phyloP scores from a whole-genome alignment of 2,888 invertebrate species.

The Pammene fasciana region DNA sequence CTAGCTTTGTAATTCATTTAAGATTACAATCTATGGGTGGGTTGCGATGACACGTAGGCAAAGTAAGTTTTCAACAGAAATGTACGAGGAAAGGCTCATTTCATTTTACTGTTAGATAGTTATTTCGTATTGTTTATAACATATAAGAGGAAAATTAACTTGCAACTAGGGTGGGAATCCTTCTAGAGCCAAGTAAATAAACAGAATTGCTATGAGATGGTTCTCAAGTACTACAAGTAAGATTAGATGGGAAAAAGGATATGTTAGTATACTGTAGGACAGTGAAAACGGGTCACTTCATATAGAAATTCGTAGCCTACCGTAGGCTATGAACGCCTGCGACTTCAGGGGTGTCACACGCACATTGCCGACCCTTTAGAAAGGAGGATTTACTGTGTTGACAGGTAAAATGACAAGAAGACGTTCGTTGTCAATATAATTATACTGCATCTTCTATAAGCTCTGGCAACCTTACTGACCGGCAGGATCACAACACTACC shows the following conservation, averaged over 20 bases:
- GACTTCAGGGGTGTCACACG: too few species aligned
- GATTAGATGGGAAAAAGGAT: neutral
- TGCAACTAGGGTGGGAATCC: constrained; percentile 1
- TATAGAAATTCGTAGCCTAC: too few species aligned
- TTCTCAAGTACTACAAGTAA: neutral
- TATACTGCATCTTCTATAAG: too few species aligned
- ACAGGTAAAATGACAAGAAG: too few species aligned
- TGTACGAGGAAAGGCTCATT: neutral
- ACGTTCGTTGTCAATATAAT: too few species aligned
- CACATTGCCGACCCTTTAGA: too few species aligned
- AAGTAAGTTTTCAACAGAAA: constrained; percentile 28
- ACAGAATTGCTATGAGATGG: neutral
- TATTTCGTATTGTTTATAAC: neutral
- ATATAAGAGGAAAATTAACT: neutral
- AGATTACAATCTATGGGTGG: constrained; percentile 37
- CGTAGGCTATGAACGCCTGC: too few species aligned
- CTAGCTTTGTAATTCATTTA: constrained; percentile 21
- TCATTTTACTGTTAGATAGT: neutral
- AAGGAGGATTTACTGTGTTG: too few species aligned
- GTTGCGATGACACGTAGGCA: constrained; percentile 31
- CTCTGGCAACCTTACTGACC: too few species aligned
- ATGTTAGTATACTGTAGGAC: too few species aligned
- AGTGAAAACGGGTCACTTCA: too few species aligned
- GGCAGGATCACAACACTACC: too few species aligned
- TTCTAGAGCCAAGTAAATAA: neutral